These are phyloP conservation scores for Emydocephalus ijimae DNA, from an alignment of 2,113 vertebrate species.

Conservation along the genomic window DNA sequence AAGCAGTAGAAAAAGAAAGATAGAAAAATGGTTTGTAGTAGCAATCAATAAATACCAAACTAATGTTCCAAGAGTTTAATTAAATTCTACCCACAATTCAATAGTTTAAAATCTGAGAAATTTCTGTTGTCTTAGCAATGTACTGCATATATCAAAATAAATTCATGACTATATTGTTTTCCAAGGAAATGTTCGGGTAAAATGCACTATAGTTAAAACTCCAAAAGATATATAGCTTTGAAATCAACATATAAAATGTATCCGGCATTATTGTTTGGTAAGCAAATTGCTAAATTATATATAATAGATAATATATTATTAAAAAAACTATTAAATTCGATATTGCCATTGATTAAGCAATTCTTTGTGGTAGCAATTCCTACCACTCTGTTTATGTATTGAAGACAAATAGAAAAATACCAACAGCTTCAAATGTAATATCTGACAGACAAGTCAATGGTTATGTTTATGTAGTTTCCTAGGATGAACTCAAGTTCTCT, in stretches of 20 bases:
- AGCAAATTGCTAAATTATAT: fast-evolving
- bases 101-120: background rate
- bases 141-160: fast-evolving
- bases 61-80: background rate
- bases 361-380: background rate
- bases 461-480: background rate
- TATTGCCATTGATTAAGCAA: fast-evolving
- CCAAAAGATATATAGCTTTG: fast-evolving
- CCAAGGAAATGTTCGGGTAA: background rate
- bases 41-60: background rate
- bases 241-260: background rate
- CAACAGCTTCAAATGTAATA: background rate
- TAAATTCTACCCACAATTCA: background rate
- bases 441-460: background rate
- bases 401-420: background rate
- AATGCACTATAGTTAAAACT: background rate
- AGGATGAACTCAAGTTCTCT: background rate
- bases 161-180: background rate
- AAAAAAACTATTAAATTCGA: fast-evolving
- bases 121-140: background rate
- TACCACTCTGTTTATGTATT: background rate
- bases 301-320: fast-evolving
- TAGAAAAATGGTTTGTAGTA: background rate
- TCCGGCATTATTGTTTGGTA: fast-evolving
- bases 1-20: background rate